A percentile compares a stretch with the other conserved stretches of the same genome.
Conservation (phyloP, 2,888 invertebrate genomes). For the Nesidiocoris tenuis region DNA sequence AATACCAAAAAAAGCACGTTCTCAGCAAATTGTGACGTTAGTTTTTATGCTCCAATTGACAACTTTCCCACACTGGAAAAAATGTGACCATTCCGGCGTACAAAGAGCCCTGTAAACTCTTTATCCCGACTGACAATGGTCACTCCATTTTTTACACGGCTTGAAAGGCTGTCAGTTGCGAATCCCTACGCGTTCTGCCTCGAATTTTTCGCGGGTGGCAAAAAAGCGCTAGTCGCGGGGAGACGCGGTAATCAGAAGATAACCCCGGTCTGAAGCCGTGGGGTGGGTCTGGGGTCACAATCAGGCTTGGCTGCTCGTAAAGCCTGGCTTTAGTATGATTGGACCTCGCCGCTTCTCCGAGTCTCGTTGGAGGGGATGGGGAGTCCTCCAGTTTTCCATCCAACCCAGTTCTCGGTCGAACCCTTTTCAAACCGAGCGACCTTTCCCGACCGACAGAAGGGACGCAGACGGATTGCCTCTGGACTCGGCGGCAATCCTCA, state of each 20-base stretch:
- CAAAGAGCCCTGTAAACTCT: too few species aligned
- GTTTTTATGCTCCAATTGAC: too few species aligned
- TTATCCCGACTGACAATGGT: too few species aligned
- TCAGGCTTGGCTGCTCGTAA: conserved; percentile 35
- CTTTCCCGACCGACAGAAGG: background rate
- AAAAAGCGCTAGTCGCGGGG: background rate
- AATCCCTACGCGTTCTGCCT: background rate
- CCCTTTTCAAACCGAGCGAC: background rate
- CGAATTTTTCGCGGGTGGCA: background rate
- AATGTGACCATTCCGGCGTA: too few species aligned
- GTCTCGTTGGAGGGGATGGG: background rate
- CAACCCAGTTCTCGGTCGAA: background rate
- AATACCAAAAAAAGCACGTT: too few species aligned
- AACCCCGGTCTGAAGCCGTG: conserved; percentile 6
- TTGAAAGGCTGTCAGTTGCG: background rate
- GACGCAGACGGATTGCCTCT: background rate
- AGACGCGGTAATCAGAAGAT: conserved; percentile 34
- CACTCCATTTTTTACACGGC: too few species aligned
- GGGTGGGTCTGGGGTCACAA: conserved; percentile 14
- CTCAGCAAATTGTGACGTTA: too few species aligned
- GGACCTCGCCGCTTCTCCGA: conserved; percentile 17
- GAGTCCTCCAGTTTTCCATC: background rate
- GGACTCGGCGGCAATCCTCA: too few species aligned
- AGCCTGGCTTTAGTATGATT: conserved; percentile 39
- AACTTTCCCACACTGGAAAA: too few species aligned